phyloP scores from a whole-genome alignment of 2,888 invertebrate species.

The Drosophila greeni region DNA sequence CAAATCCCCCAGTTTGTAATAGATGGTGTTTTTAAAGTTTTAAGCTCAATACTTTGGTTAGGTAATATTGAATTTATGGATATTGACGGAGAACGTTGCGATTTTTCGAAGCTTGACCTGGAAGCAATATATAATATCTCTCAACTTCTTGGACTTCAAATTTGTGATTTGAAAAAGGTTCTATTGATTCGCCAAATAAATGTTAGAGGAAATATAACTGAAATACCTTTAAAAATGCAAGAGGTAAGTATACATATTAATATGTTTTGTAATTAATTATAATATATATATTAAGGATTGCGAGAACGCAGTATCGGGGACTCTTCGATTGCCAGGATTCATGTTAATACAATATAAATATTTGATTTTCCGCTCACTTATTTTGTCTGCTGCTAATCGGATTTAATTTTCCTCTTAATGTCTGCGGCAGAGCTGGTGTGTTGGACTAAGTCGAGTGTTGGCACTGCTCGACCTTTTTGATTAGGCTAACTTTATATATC shows the following conservation, averaged over 20 bases:
- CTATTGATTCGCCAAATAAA: slow-evolving; percentile 90
- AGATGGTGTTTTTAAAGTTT: slow-evolving; percentile 91
- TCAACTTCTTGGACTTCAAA: slow-evolving; percentile 86
- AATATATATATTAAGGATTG: too few species aligned
- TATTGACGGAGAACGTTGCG: slow-evolving; percentile 91
- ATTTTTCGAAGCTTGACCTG: slow-evolving; percentile 85
- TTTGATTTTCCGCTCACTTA: too few species aligned
- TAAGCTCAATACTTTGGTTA: slow-evolving; percentile 93
- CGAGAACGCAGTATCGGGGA: too few species aligned
- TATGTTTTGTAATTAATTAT: background rate
- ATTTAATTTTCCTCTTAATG: too few species aligned
- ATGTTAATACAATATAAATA: too few species aligned
- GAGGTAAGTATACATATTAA: slow-evolving; percentile 81
- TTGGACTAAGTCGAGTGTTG: too few species aligned
- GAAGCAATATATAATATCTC: slow-evolving; percentile 87
- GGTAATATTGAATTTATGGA: slow-evolving; percentile 92
- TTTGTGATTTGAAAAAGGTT: slow-evolving; percentile 87
- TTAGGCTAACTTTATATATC: too few species aligned
- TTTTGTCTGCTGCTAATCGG: too few species aligned
- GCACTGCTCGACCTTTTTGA: too few species aligned
- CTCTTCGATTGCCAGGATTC: too few species aligned
- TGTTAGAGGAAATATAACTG: slow-evolving; percentile 94
- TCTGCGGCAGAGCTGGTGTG: too few species aligned
- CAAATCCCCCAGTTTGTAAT: slow-evolving; percentile 92
- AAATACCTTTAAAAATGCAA: slow-evolving; percentile 91